These are phyloP conservation scores for Brachionichthys hirsutus DNA, from an alignment of 2,113 vertebrate species.

Conservation along the genomic window DNA sequence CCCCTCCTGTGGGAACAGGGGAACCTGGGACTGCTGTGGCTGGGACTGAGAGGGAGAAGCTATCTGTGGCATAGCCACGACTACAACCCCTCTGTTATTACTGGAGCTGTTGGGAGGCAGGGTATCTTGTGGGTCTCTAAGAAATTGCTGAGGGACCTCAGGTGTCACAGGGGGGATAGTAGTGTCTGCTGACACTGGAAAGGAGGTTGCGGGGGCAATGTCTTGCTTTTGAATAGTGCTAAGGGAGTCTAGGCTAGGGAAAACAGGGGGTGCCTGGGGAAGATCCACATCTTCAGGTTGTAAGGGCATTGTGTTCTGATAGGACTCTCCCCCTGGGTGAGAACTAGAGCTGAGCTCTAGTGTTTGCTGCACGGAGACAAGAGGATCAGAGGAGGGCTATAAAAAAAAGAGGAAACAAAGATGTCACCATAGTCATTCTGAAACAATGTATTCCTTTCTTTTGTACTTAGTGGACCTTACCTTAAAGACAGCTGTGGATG, in stretches of 20 bases:
- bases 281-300: conserved; percentile 86
- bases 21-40: conserved; percentile 81
- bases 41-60: conserved; percentile 82
- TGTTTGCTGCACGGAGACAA: conserved; percentile 85
- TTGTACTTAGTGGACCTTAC: conserved; percentile 57
- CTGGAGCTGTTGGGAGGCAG: conserved; percentile 80
- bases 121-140: conserved; percentile 83
- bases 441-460: background rate
- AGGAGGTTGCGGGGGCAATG: conserved; percentile 83
- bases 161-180: conserved; percentile 84
- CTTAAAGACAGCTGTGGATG: conserved; percentile 83
- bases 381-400: conserved; percentile 80
- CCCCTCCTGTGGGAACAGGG: conserved; percentile 84
- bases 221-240: conserved; percentile 91
- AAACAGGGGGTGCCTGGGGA: conserved; percentile 83
- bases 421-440: conserved; percentile 3
- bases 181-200: conserved; percentile 85
- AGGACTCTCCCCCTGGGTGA: conserved; percentile 77
- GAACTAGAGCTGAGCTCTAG: conserved; percentile 83
- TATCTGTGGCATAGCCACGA: conserved; percentile 72
- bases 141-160: conserved; percentile 87
- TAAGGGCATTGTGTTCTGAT: conserved; percentile 85
- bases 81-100: conserved; percentile 62
- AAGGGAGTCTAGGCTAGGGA: conserved; percentile 81
- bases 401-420: conserved; percentile 24